Evolutionary conservation across 2,888 invertebrate species (phyloP).

Genomic region (Lacanobia oleracea): DNA sequence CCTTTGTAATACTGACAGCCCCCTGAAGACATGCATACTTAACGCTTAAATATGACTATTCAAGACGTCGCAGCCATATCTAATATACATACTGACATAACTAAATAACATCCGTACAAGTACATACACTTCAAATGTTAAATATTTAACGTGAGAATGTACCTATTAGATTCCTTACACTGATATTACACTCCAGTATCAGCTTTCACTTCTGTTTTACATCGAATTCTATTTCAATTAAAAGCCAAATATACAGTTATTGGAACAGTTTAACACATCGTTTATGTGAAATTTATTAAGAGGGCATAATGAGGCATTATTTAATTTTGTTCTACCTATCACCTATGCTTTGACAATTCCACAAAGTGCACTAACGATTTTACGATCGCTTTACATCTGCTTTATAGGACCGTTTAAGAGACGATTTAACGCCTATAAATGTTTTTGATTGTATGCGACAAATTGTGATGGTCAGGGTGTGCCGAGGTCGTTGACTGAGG

Average conservation of each 20-base stretch:
- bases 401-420: slow-evolving; percentile 82
- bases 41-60: slow-evolving; percentile 85
- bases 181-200: slow-evolving; percentile 50
- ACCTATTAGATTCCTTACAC: slow-evolving; percentile 45
- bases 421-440: slow-evolving; percentile 85
- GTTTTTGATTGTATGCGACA: slow-evolving; percentile 81
- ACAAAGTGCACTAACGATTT: slow-evolving; percentile 80
- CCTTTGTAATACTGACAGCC: slow-evolving; percentile 88
- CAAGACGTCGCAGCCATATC: slow-evolving; percentile 76
- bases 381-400: slow-evolving; percentile 80
- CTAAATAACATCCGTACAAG: slow-evolving; percentile 61
- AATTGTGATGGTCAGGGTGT: slow-evolving; percentile 80
- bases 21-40: slow-evolving; percentile 87
- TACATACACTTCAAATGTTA: slow-evolving; percentile 49
- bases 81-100: slow-evolving; percentile 72
- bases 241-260: slow-evolving; percentile 26
- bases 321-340: slow-evolving; percentile 53
- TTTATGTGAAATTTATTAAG: slow-evolving; percentile 39
- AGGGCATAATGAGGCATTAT: slow-evolving; percentile 47
- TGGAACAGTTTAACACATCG: slow-evolving; percentile 11
- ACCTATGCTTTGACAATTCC: slow-evolving; percentile 73
- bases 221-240: slow-evolving; percentile 37
- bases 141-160: slow-evolving; percentile 64
- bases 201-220: slow-evolving; percentile 38
- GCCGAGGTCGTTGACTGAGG: slow-evolving; percentile 83